Evolutionary conservation across 2,888 invertebrate species (phyloP).

Genomic region (Epicampocera succincta): DNA sequence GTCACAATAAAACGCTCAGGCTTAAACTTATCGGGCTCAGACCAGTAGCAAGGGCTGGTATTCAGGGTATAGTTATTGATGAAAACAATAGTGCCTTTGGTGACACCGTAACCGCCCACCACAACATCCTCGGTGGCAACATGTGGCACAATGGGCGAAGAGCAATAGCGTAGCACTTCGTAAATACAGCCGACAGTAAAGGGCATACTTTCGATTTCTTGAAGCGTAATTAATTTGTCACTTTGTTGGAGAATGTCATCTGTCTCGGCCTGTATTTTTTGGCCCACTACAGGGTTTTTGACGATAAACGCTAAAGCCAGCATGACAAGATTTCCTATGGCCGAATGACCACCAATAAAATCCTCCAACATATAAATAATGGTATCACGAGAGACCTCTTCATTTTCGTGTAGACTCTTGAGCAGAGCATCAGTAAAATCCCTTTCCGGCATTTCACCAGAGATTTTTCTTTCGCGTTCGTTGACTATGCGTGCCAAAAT

Average conservation of each 20-base stretch:
- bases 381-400: constrained; percentile 87
- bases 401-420: constrained; percentile 86
- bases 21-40: constrained; percentile 86
- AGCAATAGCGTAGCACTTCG: constrained; percentile 90
- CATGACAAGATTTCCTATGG: constrained; percentile 92
- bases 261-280: constrained; percentile 87
- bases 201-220: constrained; percentile 87
- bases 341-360: constrained; percentile 93
- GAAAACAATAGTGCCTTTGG: constrained; percentile 90
- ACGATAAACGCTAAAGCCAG: constrained; percentile 87
- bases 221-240: constrained; percentile 84
- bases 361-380: constrained; percentile 93
- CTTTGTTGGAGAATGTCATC: constrained; percentile 83
- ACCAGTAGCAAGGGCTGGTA: constrained; percentile 88
- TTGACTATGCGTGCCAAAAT: constrained; percentile 88
- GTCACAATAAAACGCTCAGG: constrained; percentile 87
- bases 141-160: constrained; percentile 95
- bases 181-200: constrained; percentile 91
- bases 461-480: constrained; percentile 80
- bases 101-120: constrained; percentile 87
- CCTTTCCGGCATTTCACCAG: constrained; percentile 84
- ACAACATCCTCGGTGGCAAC: constrained; percentile 90
- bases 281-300: constrained; percentile 85
- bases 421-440: constrained; percentile 92
- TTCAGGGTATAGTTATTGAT: constrained; percentile 93